Percentiles rank a stretch among this genome's conserved stretches.
phyloP scores from a whole-genome alignment of 2,113 vertebrate species.

The Oreochromis niloticus region DNA sequence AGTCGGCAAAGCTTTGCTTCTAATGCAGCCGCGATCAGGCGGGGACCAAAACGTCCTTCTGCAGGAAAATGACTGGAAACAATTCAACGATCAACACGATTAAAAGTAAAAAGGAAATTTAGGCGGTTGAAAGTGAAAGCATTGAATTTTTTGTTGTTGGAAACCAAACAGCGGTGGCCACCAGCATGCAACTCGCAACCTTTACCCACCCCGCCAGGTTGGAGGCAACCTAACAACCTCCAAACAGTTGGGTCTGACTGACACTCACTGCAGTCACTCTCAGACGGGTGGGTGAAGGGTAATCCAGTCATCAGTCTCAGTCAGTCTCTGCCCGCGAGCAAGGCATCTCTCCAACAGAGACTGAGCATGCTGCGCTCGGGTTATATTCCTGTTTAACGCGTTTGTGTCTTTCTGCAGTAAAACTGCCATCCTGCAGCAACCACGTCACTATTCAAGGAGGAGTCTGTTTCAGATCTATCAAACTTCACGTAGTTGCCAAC shows the following conservation, averaged over 20 bases:
- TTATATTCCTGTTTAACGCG: background rate
- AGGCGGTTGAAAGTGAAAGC: background rate
- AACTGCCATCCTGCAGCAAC: background rate
- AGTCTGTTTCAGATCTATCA: background rate
- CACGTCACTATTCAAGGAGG: background rate
- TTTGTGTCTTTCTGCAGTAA: background rate
- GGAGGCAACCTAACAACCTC: background rate
- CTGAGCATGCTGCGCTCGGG: background rate
- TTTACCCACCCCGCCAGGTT: rapidly evolving
- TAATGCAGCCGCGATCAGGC: background rate
- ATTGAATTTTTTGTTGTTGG: background rate
- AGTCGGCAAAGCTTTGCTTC: background rate
- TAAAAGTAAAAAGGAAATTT: background rate
- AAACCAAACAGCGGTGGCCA: background rate
- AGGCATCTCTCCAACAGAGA: background rate
- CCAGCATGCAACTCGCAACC: background rate
- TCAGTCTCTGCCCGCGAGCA: background rate
- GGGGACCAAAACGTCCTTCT: rapidly evolving
- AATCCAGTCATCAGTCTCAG: background rate
- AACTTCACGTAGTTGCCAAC: rapidly evolving
- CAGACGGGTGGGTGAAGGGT: background rate
- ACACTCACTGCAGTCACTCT: background rate
- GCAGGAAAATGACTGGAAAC: background rate
- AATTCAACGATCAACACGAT: background rate
- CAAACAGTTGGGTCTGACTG: background rate